A percentile compares a stretch with the other conserved stretches of the same genome.
phyloP scores from a whole-genome alignment of 2,797 vertebrate genomes.

The Simalia tracyae region DNA sequence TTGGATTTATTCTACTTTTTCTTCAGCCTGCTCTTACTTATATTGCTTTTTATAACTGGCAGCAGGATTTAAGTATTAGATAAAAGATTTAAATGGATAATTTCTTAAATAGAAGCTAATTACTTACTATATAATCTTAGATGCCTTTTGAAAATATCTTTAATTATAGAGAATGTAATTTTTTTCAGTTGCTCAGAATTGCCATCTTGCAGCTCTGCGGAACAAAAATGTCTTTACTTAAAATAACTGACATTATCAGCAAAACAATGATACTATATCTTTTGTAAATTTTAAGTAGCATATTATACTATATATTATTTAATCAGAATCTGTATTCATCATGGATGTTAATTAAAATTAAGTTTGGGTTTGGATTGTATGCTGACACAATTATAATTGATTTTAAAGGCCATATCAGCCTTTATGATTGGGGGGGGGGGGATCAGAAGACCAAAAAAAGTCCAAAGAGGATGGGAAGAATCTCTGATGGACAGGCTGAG shows the following conservation, averaged over 20 bases:
- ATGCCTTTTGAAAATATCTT: background rate
- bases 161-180: background rate
- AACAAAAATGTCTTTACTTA: background rate
- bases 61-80: background rate
- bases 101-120: constrained; percentile 11
- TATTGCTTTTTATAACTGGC: background rate
- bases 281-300: background rate
- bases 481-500: background rate
- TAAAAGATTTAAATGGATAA: constrained; percentile 2
- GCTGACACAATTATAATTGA: background rate
- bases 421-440: background rate
- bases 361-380: background rate
- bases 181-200: constrained; percentile 7
- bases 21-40: background rate
- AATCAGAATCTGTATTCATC: background rate
- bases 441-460: background rate
- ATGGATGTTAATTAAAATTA: background rate
- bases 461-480: background rate
- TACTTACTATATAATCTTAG: background rate
- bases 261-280: background rate
- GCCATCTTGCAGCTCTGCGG: background rate
- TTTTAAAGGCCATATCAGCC: background rate
- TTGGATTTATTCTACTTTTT: background rate
- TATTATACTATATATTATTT: background rate
- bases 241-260: background rate